A percentile compares a stretch with the other conserved stretches of the same genome.
These are phyloP conservation scores for Eremobia ochroleuca DNA, from an alignment of 2,888 invertebrate genomes.

Conservation along the genomic window DNA sequence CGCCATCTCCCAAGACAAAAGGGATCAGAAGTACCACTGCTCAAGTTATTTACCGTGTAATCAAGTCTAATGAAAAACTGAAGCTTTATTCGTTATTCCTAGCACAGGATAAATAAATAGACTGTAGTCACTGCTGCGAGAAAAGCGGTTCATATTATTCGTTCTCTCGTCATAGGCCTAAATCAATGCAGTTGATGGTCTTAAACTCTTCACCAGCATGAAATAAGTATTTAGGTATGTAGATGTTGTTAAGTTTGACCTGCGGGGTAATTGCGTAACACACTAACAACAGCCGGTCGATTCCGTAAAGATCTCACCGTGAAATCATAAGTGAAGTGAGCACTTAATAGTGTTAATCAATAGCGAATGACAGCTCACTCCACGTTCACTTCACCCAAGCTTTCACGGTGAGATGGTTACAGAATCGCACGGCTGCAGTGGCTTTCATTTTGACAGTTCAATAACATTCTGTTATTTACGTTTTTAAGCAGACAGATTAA, in stretches of 20 bases:
- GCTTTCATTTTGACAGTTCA: neutral
- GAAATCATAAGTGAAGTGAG: too few relatives aligned
- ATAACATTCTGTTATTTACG: neutral
- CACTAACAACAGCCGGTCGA: neutral
- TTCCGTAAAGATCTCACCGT: too few relatives aligned
- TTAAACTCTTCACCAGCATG: neutral
- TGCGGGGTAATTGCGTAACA: neutral
- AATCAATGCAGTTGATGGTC: neutral
- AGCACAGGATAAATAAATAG: neutral
- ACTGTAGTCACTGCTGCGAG: neutral
- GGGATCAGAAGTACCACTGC: constrained; percentile 20
- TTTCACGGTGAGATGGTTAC: too few relatives aligned
- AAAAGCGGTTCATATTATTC: neutral
- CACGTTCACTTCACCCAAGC: too few relatives aligned
- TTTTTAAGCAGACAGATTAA: neutral
- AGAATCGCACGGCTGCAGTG: too few relatives aligned
- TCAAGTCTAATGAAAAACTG: neutral
- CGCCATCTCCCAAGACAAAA: constrained; percentile 3
- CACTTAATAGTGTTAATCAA: too few relatives aligned
- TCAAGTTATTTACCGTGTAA: neutral
- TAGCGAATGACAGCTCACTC: too few relatives aligned
- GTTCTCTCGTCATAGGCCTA: neutral
- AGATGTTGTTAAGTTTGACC: neutral
- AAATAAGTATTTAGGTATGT: neutral
- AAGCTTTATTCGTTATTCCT: neutral